Percentiles rank a stretch among this genome's conserved stretches.
Evolutionary conservation across 2,113 vertebrate species (phyloP).

Genomic region (Sula dactylatra): DNA sequence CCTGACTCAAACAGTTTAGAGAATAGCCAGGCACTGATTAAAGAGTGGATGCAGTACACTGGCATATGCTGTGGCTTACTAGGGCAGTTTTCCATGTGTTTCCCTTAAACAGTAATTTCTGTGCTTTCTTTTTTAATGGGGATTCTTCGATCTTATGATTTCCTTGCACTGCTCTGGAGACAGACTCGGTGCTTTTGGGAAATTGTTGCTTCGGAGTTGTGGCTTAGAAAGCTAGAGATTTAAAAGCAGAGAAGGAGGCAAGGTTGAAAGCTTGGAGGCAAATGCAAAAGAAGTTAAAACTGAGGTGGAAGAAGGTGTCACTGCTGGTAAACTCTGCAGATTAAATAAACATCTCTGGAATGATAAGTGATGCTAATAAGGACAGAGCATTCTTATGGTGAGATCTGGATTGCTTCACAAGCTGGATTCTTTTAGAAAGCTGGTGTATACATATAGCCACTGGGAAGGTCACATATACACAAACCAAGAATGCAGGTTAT

Average conservation of each 20-base stretch:
- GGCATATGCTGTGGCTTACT: background rate
- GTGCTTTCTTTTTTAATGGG: background rate
- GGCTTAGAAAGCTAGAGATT: background rate
- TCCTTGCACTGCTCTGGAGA: background rate
- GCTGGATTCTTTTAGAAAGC: conserved; percentile 22
- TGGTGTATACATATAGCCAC: background rate
- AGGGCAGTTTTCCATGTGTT: background rate
- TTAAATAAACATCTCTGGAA: conserved; percentile 27
- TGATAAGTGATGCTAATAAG: conserved; percentile 54
- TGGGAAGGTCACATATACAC: conserved; percentile 18
- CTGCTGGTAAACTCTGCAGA: conserved; percentile 2
- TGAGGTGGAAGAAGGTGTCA: conserved; percentile 27
- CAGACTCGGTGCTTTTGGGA: background rate
- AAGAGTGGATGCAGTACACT: background rate
- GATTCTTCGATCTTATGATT: background rate
- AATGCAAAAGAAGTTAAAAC: conserved; percentile 15
- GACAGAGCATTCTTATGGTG: conserved; percentile 8
- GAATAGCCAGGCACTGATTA: background rate
- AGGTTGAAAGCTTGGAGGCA: conserved; percentile 16
- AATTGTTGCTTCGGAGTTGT: background rate
- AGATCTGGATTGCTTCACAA: background rate
- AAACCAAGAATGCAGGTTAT: background rate
- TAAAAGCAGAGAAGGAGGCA: background rate
- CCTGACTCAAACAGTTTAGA: background rate
- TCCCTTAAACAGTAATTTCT: background rate